Conservation (phyloP, 2,113 vertebrate genomes). For the Clarias macrocephalus region DNA sequence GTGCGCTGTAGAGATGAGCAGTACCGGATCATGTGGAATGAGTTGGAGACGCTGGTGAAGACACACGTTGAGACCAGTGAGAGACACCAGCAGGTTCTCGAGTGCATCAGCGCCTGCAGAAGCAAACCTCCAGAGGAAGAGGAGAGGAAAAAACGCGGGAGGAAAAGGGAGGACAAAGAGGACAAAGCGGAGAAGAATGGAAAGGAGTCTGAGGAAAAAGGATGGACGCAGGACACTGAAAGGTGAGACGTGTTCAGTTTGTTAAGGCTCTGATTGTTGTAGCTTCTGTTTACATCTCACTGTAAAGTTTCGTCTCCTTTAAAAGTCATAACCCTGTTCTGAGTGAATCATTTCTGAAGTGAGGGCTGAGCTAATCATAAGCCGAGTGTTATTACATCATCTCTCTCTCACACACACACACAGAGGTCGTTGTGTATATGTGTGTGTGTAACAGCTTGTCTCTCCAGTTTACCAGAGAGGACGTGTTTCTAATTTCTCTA, state of each 20-base stretch:
- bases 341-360: background rate
- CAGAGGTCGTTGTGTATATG: too few relatives aligned
- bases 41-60: constrained; percentile 93
- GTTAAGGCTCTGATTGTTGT: background rate
- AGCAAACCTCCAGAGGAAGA: constrained; percentile 97
- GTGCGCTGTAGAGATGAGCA: constrained; percentile 84
- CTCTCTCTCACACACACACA: too few relatives aligned
- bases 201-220: constrained; percentile 90
- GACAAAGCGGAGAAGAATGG: constrained; percentile 85
- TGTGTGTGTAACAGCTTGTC: background rate
- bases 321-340: background rate
- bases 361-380: background rate
- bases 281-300: background rate
- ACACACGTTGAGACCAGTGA: constrained; percentile 87
- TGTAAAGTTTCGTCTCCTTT: too few relatives aligned
- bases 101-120: constrained; percentile 90
- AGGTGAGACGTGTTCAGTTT: constrained; percentile 67
- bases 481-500: background rate
- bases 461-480: background rate
- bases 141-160: constrained; percentile 91
- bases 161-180: constrained; percentile 94
- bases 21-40: constrained; percentile 99
- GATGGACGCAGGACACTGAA: constrained; percentile 86
- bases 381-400: background rate
- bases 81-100: constrained; percentile 89